phyloP scores from a whole-genome alignment of 2,797 vertebrate genomes.

The Nannoperca australis region DNA sequence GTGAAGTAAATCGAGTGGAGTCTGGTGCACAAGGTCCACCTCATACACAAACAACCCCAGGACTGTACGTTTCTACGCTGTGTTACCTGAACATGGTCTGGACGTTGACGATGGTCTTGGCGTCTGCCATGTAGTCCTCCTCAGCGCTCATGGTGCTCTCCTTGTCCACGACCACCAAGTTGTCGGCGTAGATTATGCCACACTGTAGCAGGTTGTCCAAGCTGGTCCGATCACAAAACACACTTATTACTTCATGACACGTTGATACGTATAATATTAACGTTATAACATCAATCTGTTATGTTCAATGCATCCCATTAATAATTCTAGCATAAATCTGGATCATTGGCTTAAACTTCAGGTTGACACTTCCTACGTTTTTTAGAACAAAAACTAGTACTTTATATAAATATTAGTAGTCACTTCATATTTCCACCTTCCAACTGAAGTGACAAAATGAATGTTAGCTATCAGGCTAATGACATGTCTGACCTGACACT shows the following conservation, averaged over 20 bases:
- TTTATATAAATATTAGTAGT: no score
- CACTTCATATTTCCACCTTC: no score
- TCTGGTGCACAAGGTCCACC: neutral
- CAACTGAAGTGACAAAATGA: no score
- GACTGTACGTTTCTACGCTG: neutral
- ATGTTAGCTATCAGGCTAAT: no score
- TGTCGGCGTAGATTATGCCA: slow-evolving; percentile 96
- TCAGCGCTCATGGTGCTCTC: slow-evolving; percentile 98
- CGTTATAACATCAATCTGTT: neutral
- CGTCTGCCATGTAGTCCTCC: slow-evolving; percentile 98
- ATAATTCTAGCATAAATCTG: neutral
- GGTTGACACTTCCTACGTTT: neutral
- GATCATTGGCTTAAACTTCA: neutral
- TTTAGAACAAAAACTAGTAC: no score
- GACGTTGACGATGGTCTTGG: slow-evolving; percentile 97
- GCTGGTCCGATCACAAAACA: slow-evolving; percentile 73
- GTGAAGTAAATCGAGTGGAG: neutral
- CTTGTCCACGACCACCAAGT: slow-evolving; percentile 97
- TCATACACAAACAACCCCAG: neutral
- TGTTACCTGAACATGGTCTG: slow-evolving; percentile 95
- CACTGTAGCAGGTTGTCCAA: slow-evolving; percentile 96
- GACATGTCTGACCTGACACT: no score
- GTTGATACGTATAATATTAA: neutral
- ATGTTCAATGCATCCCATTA: neutral
- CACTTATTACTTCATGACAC: neutral